Percentiles rank a stretch among this genome's conserved stretches.
Conservation (phyloP, 1,140 invertebrate genomes). For the Drosophila jambulina region DNA sequence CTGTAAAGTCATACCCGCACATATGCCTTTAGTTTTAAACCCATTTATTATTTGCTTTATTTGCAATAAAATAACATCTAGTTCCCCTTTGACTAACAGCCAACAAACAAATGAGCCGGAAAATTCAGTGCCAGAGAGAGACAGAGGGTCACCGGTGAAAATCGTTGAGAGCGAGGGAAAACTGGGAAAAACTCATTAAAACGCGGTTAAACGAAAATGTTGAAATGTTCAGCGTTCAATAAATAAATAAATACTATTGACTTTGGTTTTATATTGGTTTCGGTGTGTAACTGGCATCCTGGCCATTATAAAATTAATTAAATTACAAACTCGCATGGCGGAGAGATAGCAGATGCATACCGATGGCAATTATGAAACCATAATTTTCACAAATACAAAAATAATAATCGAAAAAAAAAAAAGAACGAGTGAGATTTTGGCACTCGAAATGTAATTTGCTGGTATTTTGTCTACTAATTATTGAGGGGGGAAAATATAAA, state of each 20-base stretch:
- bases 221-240: constrained; percentile 10
- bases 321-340: constrained; percentile 14
- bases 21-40: not conserved
- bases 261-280: constrained; percentile 33
- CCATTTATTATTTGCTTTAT: constrained; percentile 1
- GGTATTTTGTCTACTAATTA: too few species aligned
- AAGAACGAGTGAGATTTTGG: not conserved
- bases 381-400: constrained; percentile 12
- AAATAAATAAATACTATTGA: constrained; percentile 50
- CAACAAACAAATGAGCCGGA: constrained; percentile 1
- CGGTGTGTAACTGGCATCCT: constrained; percentile 8
- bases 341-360: constrained; percentile 2
- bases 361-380: constrained; percentile 22
- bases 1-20: not conserved
- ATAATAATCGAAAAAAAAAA: not conserved
- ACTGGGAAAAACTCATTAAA: constrained; percentile 31
- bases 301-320: constrained; percentile 43
- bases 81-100: not conserved
- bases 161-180: not conserved
- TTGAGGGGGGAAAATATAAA: not conserved
- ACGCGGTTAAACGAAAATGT: constrained; percentile 17
- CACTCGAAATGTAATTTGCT: too few species aligned
- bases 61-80: constrained; percentile 4
- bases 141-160: too few species aligned
- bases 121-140: not conserved